Evolutionary conservation across 2,888 invertebrate species (phyloP).

Genomic region (Chloroclystis v-ata): DNA sequence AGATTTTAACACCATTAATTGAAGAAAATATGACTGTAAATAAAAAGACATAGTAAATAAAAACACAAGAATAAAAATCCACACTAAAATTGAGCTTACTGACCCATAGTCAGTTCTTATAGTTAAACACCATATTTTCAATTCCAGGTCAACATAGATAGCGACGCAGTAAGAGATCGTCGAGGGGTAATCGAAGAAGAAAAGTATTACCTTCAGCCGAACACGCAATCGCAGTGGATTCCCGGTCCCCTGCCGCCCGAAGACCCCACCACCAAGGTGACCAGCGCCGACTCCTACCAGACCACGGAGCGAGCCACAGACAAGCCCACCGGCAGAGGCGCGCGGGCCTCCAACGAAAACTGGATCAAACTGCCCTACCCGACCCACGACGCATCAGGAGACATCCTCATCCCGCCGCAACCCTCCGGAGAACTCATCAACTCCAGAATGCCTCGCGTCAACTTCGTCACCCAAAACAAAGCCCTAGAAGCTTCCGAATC

Average conservation of each 20-base stretch:
- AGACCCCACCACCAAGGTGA: slow-evolving; percentile 65
- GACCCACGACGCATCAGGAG: slow-evolving; percentile 52
- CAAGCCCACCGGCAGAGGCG: slow-evolving; percentile 78
- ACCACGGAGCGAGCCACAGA: slow-evolving; percentile 70
- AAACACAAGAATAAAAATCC: no score
- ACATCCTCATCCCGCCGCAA: slow-evolving; percentile 73
- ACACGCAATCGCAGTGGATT: slow-evolving; percentile 59
- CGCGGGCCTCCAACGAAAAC: slow-evolving; percentile 78
- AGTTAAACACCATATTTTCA: no score
- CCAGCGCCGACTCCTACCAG: slow-evolving; percentile 57
- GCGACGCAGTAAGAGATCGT: slow-evolving; percentile 52
- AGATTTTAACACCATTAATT: no score
- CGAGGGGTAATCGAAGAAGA: slow-evolving; percentile 73
- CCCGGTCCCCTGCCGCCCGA: slow-evolving; percentile 61
- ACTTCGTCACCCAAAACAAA: slow-evolving; percentile 82
- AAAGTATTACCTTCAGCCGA: slow-evolving; percentile 58
- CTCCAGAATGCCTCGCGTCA: slow-evolving; percentile 80
- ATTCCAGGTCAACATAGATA: slow-evolving; percentile 44
- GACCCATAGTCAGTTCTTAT: no score
- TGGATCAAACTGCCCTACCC: slow-evolving; percentile 80
- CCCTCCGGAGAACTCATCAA: slow-evolving; percentile 75
- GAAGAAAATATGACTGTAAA: no score
- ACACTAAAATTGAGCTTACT: no score
- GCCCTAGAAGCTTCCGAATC: slow-evolving; percentile 69
- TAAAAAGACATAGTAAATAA: no score